These are phyloP conservation scores for Odontocolon sp. DNA, from an alignment of 2,888 invertebrate species.

Conservation along the genomic window DNA sequence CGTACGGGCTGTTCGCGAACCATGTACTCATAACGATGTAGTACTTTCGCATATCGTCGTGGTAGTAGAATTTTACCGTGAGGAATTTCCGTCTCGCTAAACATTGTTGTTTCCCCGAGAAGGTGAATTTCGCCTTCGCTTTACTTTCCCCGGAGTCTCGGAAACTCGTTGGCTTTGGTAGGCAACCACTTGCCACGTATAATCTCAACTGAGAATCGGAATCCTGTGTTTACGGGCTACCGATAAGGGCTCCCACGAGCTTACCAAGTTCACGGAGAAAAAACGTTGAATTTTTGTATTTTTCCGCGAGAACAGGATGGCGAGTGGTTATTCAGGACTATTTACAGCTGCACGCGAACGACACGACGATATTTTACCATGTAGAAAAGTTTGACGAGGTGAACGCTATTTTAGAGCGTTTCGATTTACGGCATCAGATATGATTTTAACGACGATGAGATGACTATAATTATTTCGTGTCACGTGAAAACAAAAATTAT, in stretches of 20 bases:
- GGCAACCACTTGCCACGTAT: neutral
- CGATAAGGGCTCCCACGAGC: conserved; percentile 12
- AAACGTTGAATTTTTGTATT: conserved; percentile 1
- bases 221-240: neutral
- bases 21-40: conserved; percentile 1
- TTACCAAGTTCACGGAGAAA: neutral
- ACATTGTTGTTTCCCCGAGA: conserved; percentile 1
- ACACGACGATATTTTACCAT: too few relatives aligned
- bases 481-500: too few relatives aligned
- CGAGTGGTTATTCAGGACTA: too few relatives aligned
- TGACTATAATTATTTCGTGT: too few relatives aligned
- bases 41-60: neutral
- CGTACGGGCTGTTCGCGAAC: too few relatives aligned
- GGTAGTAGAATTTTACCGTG: neutral
- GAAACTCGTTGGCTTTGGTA: neutral
- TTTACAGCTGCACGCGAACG: too few relatives aligned
- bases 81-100: conserved; percentile 11
- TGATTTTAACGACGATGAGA: too few relatives aligned
- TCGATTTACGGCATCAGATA: too few relatives aligned
- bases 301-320: too few relatives aligned
- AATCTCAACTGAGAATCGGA: conserved; percentile 2
- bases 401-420: too few relatives aligned
- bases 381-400: too few relatives aligned
- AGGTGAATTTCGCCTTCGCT: neutral
- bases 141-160: neutral